Evolutionary conservation across 2,888 invertebrate genomes (phyloP).

Genomic region (Rhorus exstirpatorius): DNA sequence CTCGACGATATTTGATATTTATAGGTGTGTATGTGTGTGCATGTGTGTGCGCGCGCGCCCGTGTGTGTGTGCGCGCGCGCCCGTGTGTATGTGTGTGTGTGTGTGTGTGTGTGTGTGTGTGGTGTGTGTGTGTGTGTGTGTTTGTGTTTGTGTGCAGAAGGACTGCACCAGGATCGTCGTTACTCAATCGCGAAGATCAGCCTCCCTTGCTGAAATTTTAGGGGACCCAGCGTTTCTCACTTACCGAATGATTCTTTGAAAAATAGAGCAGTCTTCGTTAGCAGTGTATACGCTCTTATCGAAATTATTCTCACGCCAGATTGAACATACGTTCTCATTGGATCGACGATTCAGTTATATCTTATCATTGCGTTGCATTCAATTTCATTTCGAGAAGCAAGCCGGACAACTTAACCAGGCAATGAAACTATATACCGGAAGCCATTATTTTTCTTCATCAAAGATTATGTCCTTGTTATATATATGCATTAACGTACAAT

Average conservation of each 20-base stretch:
- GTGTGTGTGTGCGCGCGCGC: too few species aligned
- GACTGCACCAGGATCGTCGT: conserved; percentile 40
- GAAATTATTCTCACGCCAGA: conserved; percentile 46
- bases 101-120: too few species aligned
- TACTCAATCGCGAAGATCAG: conserved; percentile 58
- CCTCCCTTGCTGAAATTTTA: conserved; percentile 42
- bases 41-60: too few species aligned
- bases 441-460: conserved; percentile 24
- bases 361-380: not conserved
- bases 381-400: conserved; percentile 20
- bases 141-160: too few species aligned
- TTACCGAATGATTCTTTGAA: conserved; percentile 50
- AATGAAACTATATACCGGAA: conserved; percentile 25
- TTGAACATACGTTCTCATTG: conserved; percentile 16
- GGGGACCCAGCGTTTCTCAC: conserved; percentile 40
- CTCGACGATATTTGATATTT: conserved; percentile 32
- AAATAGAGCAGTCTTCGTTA: not conserved
- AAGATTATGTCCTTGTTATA: not conserved
- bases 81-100: not conserved
- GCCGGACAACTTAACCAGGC: not conserved
- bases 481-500: not conserved
- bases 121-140: too few species aligned
- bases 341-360: conserved; percentile 12
- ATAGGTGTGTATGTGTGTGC: conserved; percentile 2
- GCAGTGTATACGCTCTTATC: not conserved